Conservation (phyloP, 30 jellyfish, hydroid and myxozoan species). For the Aurelia aurita region DNA sequence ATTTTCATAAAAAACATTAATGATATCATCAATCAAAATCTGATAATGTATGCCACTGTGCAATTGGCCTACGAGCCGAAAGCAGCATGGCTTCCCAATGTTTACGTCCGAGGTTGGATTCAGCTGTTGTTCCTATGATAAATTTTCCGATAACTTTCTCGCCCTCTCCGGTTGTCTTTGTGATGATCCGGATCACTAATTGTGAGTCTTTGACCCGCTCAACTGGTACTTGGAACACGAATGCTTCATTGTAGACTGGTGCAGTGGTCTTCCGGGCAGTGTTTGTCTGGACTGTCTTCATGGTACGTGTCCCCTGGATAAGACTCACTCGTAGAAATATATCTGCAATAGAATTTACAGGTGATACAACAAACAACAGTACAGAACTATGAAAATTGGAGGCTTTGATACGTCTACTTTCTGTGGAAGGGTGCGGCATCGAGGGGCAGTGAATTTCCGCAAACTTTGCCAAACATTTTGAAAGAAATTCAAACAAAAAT, state of each 20-base stretch:
- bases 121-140: conserved; percentile 82
- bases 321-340: conserved; percentile 52
- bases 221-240: conserved; percentile 86
- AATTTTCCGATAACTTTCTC: conserved; percentile 66
- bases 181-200: conserved; percentile 55
- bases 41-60: conserved; percentile 85
- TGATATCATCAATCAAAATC: not conserved
- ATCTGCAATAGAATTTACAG: not conserved
- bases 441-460: too few species aligned
- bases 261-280: conserved; percentile 50
- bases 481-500: too few species aligned
- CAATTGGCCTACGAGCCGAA: conserved; percentile 90
- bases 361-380: too few species aligned
- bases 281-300: conserved; percentile 82
- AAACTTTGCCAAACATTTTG: too few species aligned
- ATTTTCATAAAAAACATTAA: not conserved
- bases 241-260: conserved; percentile 95
- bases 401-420: too few species aligned
- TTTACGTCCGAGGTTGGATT: conserved; percentile 84
- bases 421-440: too few species aligned
- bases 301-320: conserved; percentile 55
- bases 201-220: conserved; percentile 77
- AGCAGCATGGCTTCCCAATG: conserved; percentile 94
- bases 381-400: too few species aligned
- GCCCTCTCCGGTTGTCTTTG: conserved; percentile 18